Base-by-base conservation (phyloP, 30 jellyfish, hydroid and myxozoan genomes). In the Aurelia coerulea region DNA sequence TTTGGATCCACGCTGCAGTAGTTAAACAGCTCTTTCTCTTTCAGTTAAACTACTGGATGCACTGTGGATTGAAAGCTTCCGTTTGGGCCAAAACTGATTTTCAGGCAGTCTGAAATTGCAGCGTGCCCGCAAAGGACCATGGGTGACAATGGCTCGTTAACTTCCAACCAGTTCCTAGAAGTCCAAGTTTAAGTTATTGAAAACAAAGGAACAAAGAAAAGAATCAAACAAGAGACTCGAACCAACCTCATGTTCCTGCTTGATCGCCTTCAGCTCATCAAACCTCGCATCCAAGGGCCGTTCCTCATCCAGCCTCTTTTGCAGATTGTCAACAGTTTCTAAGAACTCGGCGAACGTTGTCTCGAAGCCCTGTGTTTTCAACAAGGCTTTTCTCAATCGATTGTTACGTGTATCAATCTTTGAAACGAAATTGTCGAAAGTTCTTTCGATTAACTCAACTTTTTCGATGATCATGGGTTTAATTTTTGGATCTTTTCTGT, bases 231-330 rank as follows among this genome's bases (percentile, higher is more conserved):
- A 46, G 8, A 46, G 14, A 46, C 1, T 46, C 56, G 1, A 46
- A 46, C 89, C 1, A 67, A 95, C 99, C 98, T 95, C 98, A 82
- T 95, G 89, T 69, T 95, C 96, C 29, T 84, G 94, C 59, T 83
- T 72, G 62, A 73, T 77, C 46, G 68, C 70, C 60, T 75, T 84
- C 83, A 95, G 86, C 65, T 78, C 96, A 31, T 90, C 98, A 34
- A 62, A 86, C 71, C 81, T 76, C 15, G 91, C 95, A 56, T 83
- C 90, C 85, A 95, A 75, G 12, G 97, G 97, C 74, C 78, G 79
- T 73, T 37, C 90, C 35, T 84, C 87, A 32, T 81, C 85, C 59
- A 90, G 74, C 63, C 97, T 76, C 84, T 87, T 80, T 16, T 88
- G 88, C 81, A 95, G 67, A 60, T 56, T 97, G 29, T 81, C 96